Base-by-base conservation (phyloP, 2,113 vertebrate species). In the Cacatua alba region DNA sequence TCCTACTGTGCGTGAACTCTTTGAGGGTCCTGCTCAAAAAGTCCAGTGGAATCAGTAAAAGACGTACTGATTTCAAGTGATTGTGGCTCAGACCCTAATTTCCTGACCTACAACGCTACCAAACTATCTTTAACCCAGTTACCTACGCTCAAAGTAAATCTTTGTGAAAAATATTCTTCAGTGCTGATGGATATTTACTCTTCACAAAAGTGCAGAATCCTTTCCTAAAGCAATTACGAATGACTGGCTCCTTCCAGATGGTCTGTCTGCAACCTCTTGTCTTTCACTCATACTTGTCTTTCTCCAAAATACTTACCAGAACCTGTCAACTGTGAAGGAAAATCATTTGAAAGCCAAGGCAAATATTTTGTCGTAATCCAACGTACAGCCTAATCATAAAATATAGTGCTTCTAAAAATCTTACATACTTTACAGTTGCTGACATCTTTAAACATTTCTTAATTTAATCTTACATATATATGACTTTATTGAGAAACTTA, bases 351-450 rank as follows among this genome's bases (percentile, higher is more conserved):
- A 90, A 17, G 29, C 48, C 88, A 90, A 93, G 78, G 81, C 84
- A 57, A 93, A 23, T 75, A 86, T 87, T 96, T 49, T 85, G 33
- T 93, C 89, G 70, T 91, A 88, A 88, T 85, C 81, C 78, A 91
- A 75, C n/a, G 83, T 55, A 68, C 48, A 95, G 89, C 89, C 89
- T 90, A 90, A 95, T 90, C 86, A 95, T 82, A 97, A 97, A 97
- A 97, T 95, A 95, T 65, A 96, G 65, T 51, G 49, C 48, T 94
- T 96, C 91, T 94, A 96, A 88, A 96, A 96, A 87, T 96, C 90
- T 95, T 92, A 94, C 69, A 90, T 84, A 97, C 86, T 97, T 97
- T 94, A 95, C 95, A 97, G 76, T 63, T 92, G 86, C 88, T 90
- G 4, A 95, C 67, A 92, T 85, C 67, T 92, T 95, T 90, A 96